Evolutionary conservation across 2,113 vertebrate species (phyloP), one percentile per base, ranked within the genome.

Genomic region (Phaetusa simplex): DNA sequence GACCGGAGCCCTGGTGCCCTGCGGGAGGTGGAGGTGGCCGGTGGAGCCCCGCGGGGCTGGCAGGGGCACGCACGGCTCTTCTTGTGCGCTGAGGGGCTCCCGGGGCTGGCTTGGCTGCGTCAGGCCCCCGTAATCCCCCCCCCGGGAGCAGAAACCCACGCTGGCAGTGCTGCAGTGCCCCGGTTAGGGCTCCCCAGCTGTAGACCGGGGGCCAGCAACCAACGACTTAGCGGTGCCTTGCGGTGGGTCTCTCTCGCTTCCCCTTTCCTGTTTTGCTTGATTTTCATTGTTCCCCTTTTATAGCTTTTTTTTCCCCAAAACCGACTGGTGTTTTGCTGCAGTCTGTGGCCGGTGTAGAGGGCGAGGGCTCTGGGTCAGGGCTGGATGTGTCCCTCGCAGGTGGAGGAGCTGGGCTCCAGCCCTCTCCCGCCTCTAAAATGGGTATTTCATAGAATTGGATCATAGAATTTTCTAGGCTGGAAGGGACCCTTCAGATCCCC

Each of bases 1-100:
- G 2, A 2, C 1, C 3, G 0, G 43, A 27, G 45, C n/a, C n/a
- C 11, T 2, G 43, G 22, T 12, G 21, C 45, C 45, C 66, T 4
- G 24, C 5, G 8, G 23, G 47, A 11, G 19, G 6, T 11, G 22
- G 52, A 49, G 34, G 14, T 23, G 83, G 24, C 47, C 3, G 32
- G 19, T 6, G 36, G 43, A 21, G 55, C 13, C 72, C 40, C 2
- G 32, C 4, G 9, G 59, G 20, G 59, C 8, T 19, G 32, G 32
- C 38, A 20, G 2, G 38, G 58, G 6, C 82, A 24, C 20, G 1
- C 21, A 4, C 9, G 12, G 24, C 32, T 3, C 5, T 3, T 30
- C 29, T 5, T 1, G 11, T 15, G 62, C 5, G 4, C 30, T 1
- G 30, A 50, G 36, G 6, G 3, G 26, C 49, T 72, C 12, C n/a